These are phyloP conservation scores for Lacanobia wlatinum DNA, from an alignment of 2,888 invertebrate species.

Conservation along the genomic window DNA sequence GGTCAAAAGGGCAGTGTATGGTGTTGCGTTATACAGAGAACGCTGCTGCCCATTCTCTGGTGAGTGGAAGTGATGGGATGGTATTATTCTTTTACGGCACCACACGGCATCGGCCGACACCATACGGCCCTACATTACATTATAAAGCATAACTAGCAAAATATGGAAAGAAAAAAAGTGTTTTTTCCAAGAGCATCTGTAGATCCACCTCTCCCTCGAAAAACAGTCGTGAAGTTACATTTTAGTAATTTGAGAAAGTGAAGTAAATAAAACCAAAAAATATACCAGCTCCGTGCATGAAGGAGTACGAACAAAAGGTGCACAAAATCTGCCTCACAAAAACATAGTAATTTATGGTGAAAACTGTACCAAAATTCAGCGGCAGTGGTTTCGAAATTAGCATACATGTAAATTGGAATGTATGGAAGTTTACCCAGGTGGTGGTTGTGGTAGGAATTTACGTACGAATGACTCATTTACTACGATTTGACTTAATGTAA, in stretches of 20 bases:
- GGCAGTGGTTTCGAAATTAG: conserved; percentile 34
- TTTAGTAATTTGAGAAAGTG: not conserved
- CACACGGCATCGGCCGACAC: no score
- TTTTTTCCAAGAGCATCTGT: no score
- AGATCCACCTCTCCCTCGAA: not conserved
- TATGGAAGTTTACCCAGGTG: conserved; percentile 38
- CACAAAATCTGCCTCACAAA: conserved; percentile 33
- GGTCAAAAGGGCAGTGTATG: no score
- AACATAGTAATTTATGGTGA: conserved; percentile 34
- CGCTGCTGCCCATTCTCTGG: no score
- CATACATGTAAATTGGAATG: conserved; percentile 48
- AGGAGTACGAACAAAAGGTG: not conserved
- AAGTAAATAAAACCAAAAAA: conserved; percentile 6
- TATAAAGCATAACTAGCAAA: no score
- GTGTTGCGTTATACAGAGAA: no score
- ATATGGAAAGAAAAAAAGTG: no score
- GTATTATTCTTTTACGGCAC: no score
- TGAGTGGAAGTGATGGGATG: no score
- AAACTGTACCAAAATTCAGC: conserved; percentile 29
- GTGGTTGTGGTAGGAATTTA: not conserved
- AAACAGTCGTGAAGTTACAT: not conserved
- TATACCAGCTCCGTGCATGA: not conserved
- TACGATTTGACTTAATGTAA: not conserved
- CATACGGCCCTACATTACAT: no score
- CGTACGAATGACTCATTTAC: conserved; percentile 1